Conservation (phyloP, 2,888 invertebrate species). For the Meandrusa payeni region DNA sequence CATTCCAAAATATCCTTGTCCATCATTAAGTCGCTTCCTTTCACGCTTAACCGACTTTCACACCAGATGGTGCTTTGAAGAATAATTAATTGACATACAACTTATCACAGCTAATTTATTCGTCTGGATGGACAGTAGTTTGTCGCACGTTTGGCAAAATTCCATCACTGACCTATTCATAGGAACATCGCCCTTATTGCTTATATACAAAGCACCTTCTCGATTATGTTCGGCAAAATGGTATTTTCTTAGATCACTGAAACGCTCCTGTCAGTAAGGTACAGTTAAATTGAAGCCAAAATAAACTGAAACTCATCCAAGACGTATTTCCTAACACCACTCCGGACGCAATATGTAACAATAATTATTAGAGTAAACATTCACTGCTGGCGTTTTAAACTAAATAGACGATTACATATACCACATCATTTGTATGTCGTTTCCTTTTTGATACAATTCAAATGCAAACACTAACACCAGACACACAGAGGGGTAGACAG, state of each 20-base stretch:
- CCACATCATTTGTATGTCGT: too few relatives aligned
- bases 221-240: conserved; percentile 8
- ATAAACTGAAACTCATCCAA: conserved; percentile 62
- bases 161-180: conserved; percentile 44
- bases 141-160: conserved; percentile 71
- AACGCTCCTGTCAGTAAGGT: conserved; percentile 53
- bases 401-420: neutral
- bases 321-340: conserved; percentile 61
- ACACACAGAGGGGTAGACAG: too few relatives aligned
- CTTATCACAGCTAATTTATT: conserved; percentile 79
- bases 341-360: conserved; percentile 37
- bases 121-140: conserved; percentile 70
- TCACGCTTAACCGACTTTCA: conserved; percentile 45
- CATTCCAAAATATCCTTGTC: conserved; percentile 42
- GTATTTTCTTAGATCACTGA: conserved; percentile 47
- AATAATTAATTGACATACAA: conserved; percentile 80
- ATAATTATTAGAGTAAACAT: conserved; percentile 45
- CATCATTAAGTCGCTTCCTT: conserved; percentile 58
- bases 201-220: conserved; percentile 33
- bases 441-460: too few relatives aligned
- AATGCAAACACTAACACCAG: too few relatives aligned
- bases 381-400: conserved; percentile 18
- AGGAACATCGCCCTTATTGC: conserved; percentile 34
- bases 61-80: conserved; percentile 79
- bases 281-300: conserved; percentile 70